These are phyloP conservation scores for Tinamus guttatus DNA, from an alignment of 2,113 vertebrate species.

Conservation along the genomic window DNA sequence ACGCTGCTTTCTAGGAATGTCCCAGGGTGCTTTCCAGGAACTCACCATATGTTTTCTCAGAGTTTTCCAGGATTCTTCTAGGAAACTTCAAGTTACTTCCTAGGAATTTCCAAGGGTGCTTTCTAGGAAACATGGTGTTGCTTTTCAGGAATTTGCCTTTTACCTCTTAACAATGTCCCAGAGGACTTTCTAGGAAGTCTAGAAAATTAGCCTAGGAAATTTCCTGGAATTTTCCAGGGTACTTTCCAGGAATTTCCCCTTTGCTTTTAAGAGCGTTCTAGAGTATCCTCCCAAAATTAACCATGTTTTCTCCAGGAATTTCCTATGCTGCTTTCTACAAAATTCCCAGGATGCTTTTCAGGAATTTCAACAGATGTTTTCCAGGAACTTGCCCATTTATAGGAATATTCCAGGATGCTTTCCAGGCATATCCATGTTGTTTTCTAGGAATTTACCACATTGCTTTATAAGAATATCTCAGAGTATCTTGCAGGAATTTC, in stretches of 20 bases:
- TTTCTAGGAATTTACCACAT: not conserved
- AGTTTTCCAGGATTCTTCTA: not conserved
- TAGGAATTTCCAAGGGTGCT: not conserved
- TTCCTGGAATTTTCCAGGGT: not conserved
- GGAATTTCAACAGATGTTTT: not conserved
- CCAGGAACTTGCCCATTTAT: not conserved
- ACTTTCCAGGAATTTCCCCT: not conserved
- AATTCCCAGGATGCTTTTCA: not conserved
- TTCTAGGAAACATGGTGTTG: not conserved
- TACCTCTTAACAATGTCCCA: not conserved
- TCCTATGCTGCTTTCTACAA: not conserved
- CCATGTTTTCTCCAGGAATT: not conserved
- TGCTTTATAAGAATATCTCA: not conserved
- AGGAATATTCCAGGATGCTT: not conserved
- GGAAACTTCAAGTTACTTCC: not conserved
- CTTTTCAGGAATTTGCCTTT: not conserved
- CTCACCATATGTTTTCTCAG: rapidly evolving
- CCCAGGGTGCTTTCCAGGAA: not conserved
- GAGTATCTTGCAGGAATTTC: not conserved
- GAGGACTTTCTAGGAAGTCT: not conserved
- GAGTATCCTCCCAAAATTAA: not conserved
- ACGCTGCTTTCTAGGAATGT: not conserved
- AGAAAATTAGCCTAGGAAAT: too few species aligned
- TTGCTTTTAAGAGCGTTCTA: not conserved
- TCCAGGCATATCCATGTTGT: not conserved